Evolutionary conservation across 2,113 vertebrate genomes (phyloP), one percentile per base, ranked within the genome.

Genomic region (Saguinus midas): DNA sequence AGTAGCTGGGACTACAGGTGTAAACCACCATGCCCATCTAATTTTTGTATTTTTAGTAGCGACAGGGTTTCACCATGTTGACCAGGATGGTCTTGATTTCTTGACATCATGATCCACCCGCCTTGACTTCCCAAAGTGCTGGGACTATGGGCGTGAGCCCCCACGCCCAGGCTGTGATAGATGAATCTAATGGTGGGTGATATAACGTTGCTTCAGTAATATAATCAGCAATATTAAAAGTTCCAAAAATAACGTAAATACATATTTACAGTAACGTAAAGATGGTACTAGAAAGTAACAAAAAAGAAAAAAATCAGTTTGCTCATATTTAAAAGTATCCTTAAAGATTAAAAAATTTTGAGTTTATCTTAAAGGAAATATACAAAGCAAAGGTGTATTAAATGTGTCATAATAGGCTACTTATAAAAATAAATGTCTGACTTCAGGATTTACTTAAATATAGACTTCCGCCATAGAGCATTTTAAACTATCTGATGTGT

Each of bases 391-490:
- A 73, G 40, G 8, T 70, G 4, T 48, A 55, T 35, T 79, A 94
- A 89, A 72, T 68, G 8, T 87, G 95, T 79, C 88, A 64, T 16
- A 89, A 50, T 40, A 94, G 52, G 32, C 83, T 14, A 82, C 4
- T 81, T 48, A 87, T 61, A 91, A 90, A 95, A 95, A 72, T 85
- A 93, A 90, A 66, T 92, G 29, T 27, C 16, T 87, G n/a, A 43
- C 32, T 89, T 93, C 52, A 90, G 40, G 35, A 23, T 80, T 93
- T 85, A 81, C 61, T 90, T 95, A 95, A 87, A 89, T 58, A 91
- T 20, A 17, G 16, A 81, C 45, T 93, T 79, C 18, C 13, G 78
- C n/a, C 48, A 92, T 8, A 92, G 8, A 64, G 61, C 29, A 92
- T 87, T 96, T 95, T 85, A 55, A 78, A 87, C 25, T 73, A 96